Evolutionary conservation across 2,113 vertebrate genomes (phyloP), one percentile per base, ranked within the genome.

Genomic region (Parus major): DNA sequence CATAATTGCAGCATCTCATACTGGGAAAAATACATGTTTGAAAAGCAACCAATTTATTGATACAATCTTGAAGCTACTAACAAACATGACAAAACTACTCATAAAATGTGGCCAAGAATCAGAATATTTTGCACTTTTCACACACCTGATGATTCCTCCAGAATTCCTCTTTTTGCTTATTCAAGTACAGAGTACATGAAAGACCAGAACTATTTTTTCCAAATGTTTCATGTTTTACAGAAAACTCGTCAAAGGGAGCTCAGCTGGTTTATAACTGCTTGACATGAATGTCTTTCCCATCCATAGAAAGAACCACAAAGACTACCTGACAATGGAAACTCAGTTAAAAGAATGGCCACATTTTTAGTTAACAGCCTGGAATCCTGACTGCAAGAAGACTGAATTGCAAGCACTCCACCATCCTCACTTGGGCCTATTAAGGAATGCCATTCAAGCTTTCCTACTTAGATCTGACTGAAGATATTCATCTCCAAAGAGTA

Each of bases 51-150:
- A 19, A 22, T 41, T 55, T 11, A 66, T n/a, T n/a, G 50, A 82
- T 33, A 57, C 10, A 57, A n/a, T 27, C 50, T 65, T 12, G 8
- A 84, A 75, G 12, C 29, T 56, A 83, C 1, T 2, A 88, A 56
- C 9, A 44, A 56, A 49, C 22, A 56, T 3, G 3, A 82, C 23
- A 83, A 75, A 59, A 8, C 8, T 29, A 59, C 13, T 50, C 4
- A 0, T 13, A 66, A 63, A 6, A 46, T 1, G 1, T 13, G 2
- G 50, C 10, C 33, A 71, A 64, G 21, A 56, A 69, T 16, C 44
- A 68, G 28, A 78, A 31, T 49, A 69, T 39, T 71, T 52, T 24
- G 5, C n/a, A 72, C 46, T 85, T 79, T 19, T 36, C 25, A 69
- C 1, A 2, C 21, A 85, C 12, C 31, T 64, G 57, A 85, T 39